Evolutionary conservation across 35 echinoderm and acorn worm species (phyloP).

Genomic region (Diadema setosum): DNA sequence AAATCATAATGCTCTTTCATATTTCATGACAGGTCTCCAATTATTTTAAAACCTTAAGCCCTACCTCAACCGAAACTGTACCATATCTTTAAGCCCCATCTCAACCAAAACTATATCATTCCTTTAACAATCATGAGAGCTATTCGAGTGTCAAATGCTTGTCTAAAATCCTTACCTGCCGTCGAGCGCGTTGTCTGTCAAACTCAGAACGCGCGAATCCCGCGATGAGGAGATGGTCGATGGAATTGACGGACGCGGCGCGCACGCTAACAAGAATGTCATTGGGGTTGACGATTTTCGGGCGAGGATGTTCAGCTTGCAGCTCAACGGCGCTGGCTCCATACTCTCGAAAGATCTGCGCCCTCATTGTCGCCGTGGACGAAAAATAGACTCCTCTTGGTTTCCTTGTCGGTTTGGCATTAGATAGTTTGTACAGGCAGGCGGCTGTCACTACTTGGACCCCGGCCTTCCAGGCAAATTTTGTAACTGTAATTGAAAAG

Average conservation of each 20-base stretch:
- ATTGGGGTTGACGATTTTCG: conserved; percentile 9
- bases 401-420: background rate
- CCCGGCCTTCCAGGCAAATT: too few species aligned
- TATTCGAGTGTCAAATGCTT: too few species aligned
- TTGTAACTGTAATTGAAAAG: too few species aligned
- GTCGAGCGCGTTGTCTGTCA: conserved; percentile 5
- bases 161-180: too few species aligned
- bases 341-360: conserved; percentile 19
- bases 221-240: conserved; percentile 32
- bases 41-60: too few species aligned
- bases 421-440: background rate
- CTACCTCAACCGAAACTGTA: too few species aligned
- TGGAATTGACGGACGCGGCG: conserved; percentile 71
- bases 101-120: too few species aligned
- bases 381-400: background rate
- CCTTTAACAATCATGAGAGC: too few species aligned
- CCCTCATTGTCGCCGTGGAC: conserved; percentile 42
- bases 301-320: background rate
- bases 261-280: conserved; percentile 51
- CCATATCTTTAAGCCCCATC: too few species aligned
- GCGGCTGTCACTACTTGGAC: too few species aligned
- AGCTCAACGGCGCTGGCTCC: conserved; percentile 34
- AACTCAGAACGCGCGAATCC: conserved; percentile 33
- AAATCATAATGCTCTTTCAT: too few species aligned
- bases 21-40: too few species aligned